Conservation (phyloP, 2,888 invertebrate genomes). For the Melolontha melolontha region DNA sequence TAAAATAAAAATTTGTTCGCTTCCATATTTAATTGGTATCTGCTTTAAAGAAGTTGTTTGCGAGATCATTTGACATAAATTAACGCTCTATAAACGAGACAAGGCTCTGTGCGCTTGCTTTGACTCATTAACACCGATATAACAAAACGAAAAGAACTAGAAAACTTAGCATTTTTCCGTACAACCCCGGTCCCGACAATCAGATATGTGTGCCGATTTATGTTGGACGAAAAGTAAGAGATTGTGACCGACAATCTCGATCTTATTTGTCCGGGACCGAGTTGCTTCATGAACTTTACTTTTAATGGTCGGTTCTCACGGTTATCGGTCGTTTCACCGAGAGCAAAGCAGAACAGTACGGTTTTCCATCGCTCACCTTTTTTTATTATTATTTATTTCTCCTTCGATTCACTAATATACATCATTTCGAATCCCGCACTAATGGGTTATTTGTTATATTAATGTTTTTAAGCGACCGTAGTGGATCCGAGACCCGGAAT, state of each 20-base stretch:
- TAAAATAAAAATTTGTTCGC: too few species aligned
- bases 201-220: conserved; percentile 19
- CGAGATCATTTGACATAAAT: conserved; percentile 4
- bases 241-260: too few species aligned
- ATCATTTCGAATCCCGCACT: neutral
- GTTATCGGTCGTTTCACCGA: conserved; percentile 1
- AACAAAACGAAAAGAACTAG: neutral
- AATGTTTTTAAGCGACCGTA: conserved; percentile 22
- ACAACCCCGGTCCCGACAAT: conserved; percentile 4
- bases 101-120: conserved; percentile 28
- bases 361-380: too few species aligned
- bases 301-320: conserved; percentile 33
- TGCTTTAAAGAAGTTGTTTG: too few species aligned
- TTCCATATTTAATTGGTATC: too few species aligned
- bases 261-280: neutral
- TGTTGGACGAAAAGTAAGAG: neutral
- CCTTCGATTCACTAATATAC: conserved; percentile 8
- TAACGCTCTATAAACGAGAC: neutral
- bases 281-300: neutral
- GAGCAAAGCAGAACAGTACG: neutral
- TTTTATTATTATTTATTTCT: conserved; percentile 22
- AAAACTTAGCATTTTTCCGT: neutral
- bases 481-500: conserved; percentile 4
- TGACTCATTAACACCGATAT: conserved; percentile 36
- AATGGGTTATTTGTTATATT: conserved; percentile 38